These are phyloP conservation scores for Atta colombica DNA, from an alignment of 1,140 invertebrate genomes.

Conservation along the genomic window DNA sequence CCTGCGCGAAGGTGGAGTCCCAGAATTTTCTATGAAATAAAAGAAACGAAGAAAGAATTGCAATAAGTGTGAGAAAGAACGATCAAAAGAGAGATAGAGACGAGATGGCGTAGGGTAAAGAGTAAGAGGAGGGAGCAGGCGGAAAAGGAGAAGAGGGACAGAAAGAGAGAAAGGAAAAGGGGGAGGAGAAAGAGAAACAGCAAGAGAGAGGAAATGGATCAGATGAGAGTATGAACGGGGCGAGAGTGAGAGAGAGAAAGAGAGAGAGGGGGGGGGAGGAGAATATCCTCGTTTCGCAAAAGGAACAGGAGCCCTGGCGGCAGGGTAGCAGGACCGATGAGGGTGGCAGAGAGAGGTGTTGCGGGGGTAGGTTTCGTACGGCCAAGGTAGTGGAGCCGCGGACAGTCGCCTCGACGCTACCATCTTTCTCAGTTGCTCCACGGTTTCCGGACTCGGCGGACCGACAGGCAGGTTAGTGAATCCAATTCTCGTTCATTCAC, in stretches of 20 bases:
- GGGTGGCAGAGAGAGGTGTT: slow-evolving; percentile 6
- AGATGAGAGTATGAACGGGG: slow-evolving; percentile 14
- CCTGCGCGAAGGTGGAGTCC: slow-evolving; percentile 41
- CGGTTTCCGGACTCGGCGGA: slow-evolving; percentile 75
- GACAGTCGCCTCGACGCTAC: slow-evolving; percentile 70
- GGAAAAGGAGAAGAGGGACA: neutral
- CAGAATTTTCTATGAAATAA: slow-evolving; percentile 42
- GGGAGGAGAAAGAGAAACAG: no score
- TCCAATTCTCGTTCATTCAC: slow-evolving; percentile 73
- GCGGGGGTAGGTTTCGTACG: slow-evolving; percentile 61
- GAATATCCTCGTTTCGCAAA: slow-evolving; percentile 40
- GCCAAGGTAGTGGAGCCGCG: slow-evolving; percentile 66
- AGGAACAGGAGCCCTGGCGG: slow-evolving; percentile 57
- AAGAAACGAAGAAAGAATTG: slow-evolving; percentile 32
- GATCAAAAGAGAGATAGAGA: slow-evolving; percentile 10
- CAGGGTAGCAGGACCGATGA: slow-evolving; percentile 29
- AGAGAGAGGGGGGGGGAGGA: neutral
- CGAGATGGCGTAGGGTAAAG: neutral
- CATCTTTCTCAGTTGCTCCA: slow-evolving; percentile 74
- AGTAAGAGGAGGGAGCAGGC: neutral
- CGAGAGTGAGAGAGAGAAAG: slow-evolving; percentile 16
- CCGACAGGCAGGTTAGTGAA: slow-evolving; percentile 74
- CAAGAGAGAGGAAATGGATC: slow-evolving; percentile 9
- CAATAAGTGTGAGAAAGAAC: neutral
- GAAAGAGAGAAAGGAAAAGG: neutral